These are phyloP conservation scores for Leptinotarsa lineolata DNA, from an alignment of 1,140 invertebrate genomes.

Conservation along the genomic window DNA sequence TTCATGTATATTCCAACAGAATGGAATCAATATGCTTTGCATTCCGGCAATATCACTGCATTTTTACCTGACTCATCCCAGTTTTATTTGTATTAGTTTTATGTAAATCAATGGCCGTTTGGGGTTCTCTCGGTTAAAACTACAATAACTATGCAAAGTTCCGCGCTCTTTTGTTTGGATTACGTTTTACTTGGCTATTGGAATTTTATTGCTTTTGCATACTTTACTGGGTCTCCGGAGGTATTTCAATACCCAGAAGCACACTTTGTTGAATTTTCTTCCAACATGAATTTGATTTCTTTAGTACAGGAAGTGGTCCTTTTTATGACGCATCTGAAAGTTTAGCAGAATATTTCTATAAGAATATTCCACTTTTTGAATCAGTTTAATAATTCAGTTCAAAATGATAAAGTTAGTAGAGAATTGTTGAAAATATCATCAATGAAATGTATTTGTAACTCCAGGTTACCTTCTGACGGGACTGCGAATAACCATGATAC, in stretches of 20 bases:
- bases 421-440: too few species aligned
- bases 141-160: slow-evolving; percentile 24
- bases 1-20: neutral
- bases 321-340: neutral
- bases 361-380: too few species aligned
- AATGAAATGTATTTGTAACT: too few species aligned
- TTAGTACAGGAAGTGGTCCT: neutral
- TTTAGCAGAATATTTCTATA: neutral
- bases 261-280: neutral
- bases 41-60: neutral
- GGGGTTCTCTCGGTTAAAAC: neutral
- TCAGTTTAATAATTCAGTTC: too few species aligned
- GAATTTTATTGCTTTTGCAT: slow-evolving; percentile 26
- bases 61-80: slow-evolving; percentile 8
- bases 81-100: slow-evolving; percentile 23
- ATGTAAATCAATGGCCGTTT: slow-evolving; percentile 25
- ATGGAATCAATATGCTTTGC: neutral
- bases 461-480: too few species aligned
- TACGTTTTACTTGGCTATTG: slow-evolving; percentile 25
- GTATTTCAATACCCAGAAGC: slow-evolving; percentile 13
- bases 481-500: too few species aligned
- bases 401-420: too few species aligned
- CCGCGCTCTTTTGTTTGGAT: slow-evolving; percentile 14
- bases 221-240: slow-evolving; percentile 16
- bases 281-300: neutral